Percentiles rank a stretch among this genome's conserved stretches.
Evolutionary conservation across 2,113 vertebrate genomes (phyloP).

Genomic region (Toxotes chatareus): DNA sequence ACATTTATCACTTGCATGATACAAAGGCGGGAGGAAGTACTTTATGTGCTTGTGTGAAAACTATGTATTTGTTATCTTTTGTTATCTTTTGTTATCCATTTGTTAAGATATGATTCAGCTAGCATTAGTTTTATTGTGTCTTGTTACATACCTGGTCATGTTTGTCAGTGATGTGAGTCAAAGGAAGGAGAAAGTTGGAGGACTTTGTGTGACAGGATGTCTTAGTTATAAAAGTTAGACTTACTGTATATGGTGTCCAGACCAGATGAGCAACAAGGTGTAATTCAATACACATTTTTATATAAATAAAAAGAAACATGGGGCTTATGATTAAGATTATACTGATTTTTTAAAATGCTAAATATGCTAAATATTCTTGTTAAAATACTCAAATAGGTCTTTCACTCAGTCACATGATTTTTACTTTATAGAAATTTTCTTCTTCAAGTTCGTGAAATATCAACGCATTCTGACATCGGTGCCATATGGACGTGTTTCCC

Average conservation of each 20-base stretch:
- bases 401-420: not conserved
- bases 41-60: constrained; percentile 14
- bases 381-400: too few species aligned
- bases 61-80: not conserved
- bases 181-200: constrained; percentile 34
- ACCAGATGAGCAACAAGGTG: not conserved
- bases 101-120: constrained; percentile 44
- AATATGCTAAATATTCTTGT: too few species aligned
- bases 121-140: constrained; percentile 16
- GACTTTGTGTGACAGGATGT: constrained; percentile 22
- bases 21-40: constrained; percentile 20
- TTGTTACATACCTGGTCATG: constrained; percentile 2
- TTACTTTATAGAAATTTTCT: not conserved
- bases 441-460: not conserved
- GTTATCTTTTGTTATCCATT: constrained; percentile 23
- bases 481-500: not conserved
- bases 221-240: not conserved
- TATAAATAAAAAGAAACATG: too few species aligned
- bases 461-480: not conserved
- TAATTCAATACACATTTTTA: too few species aligned
- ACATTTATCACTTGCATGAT: not conserved
- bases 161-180: constrained; percentile 16
- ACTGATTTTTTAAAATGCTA: too few species aligned
- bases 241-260: not conserved
- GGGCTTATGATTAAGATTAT: too few species aligned